Evolutionary conservation across 2,113 vertebrate genomes (phyloP), one percentile per base, ranked within the genome.

Genomic region (Onychostoma macrolepis): DNA sequence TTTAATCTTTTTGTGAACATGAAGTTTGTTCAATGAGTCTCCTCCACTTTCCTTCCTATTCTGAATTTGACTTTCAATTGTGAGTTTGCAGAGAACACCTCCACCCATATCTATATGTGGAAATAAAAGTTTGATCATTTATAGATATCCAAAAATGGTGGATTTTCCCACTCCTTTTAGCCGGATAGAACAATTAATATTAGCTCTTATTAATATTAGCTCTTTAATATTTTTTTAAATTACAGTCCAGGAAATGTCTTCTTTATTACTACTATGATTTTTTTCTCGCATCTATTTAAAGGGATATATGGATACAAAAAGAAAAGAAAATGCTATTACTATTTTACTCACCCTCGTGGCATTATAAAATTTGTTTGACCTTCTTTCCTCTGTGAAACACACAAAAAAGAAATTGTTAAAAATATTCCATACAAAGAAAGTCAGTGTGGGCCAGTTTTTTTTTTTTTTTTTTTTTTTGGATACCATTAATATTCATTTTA

Each of bases 31-130:
- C 89, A 89, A 86, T 89, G 87, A 88, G 86, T 80, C 87, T 82
- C 85, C 87, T 86, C 87, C 87, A 86, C 85, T 90, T 90, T 90
- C 89, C 89, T 90, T 90, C 89, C 89, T 90, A 90, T 78, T 86
- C 67, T 86, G 80, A 80, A 86, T 84, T 90, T 76, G 81, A 86
- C 89, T 88, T 90, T 90, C 89, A 90, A 90, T 90, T 90, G 89
- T 88, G 67, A 88, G 89, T 74, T 30, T 50, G 43, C 67, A 72
- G 80, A 76, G 74, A 80, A 81, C 78, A 85, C 84, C 87, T 86
- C 89, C 89, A 88, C 89, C 87, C 89, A 90, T 75, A 85, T 86
- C 89, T 88, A 88, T 88, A 90, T 88, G 87, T 72, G 89, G 86
- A 89, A 86, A 89, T 88, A 86, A 88, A 77, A 80, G 38, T 89